A percentile compares a stretch with the other conserved stretches of the same genome.
phyloP scores from a whole-genome alignment of 2,888 invertebrate genomes.

The Tholera decimalis region DNA sequence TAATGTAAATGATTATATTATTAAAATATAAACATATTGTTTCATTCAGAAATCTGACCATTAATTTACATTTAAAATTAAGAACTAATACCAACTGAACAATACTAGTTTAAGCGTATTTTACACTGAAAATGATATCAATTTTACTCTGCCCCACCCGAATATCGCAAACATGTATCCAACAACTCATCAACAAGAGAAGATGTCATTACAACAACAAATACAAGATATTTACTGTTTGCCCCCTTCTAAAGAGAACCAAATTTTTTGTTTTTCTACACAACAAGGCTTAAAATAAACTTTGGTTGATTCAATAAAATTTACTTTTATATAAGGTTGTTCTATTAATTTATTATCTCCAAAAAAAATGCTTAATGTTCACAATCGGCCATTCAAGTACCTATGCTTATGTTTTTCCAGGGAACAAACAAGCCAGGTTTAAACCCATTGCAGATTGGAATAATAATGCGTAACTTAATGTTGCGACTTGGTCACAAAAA shows the following conservation, averaged over 20 bases:
- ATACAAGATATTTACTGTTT: slow-evolving; percentile 97
- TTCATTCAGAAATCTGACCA: no score
- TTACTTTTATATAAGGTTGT: no score
- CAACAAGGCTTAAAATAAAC: no score
- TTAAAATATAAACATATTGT: no score
- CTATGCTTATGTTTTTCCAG: slow-evolving; percentile 71
- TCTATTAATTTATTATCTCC: no score
- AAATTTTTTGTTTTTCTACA: no score
- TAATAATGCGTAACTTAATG: slow-evolving; percentile 94
- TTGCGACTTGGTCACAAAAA: slow-evolving; percentile 92
- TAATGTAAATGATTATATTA: neutral
- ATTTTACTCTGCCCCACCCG: slow-evolving; percentile 88
- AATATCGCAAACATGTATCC: slow-evolving; percentile 87
- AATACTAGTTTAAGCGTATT: no score
- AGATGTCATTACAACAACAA: slow-evolving; percentile 97
- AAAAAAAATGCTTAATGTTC: no score
- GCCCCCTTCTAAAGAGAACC: slow-evolving; percentile 96
- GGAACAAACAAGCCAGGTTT: slow-evolving; percentile 92
- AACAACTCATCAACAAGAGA: slow-evolving; percentile 96
- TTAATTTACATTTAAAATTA: neutral
- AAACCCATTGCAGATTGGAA: slow-evolving; percentile 91
- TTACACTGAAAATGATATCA: no score
- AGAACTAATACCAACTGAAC: neutral
- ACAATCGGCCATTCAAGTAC: no score
- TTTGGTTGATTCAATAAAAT: no score